A percentile compares a stretch with the other conserved stretches of the same genome.
phyloP scores from a whole-genome alignment of 2,113 vertebrate genomes.

The Alectura lathami region DNA sequence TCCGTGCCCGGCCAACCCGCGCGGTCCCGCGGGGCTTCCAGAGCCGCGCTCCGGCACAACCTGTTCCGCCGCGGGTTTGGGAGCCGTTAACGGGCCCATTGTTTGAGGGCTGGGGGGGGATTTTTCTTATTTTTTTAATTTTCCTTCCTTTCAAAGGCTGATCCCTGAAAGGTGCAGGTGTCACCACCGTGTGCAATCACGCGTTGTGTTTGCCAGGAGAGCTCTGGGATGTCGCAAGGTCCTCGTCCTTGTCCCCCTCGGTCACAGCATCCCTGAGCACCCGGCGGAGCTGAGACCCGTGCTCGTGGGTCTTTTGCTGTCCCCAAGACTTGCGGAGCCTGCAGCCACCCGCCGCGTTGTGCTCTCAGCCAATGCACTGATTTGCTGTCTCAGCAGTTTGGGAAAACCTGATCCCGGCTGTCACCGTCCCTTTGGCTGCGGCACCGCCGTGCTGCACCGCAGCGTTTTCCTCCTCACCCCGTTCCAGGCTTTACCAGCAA shows the following conservation, averaged over 20 bases:
- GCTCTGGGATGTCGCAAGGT: rapidly evolving
- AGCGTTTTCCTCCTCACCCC: neutral
- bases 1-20: rapidly evolving
- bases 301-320: rapidly evolving
- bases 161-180: neutral
- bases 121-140: neutral
- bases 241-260: neutral
- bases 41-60: conserved; percentile 19
- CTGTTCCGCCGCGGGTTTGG: conserved; percentile 51
- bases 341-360: neutral
- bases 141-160: neutral
- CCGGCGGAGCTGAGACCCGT: neutral
- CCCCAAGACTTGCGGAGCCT: too few relatives aligned
- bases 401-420: neutral
- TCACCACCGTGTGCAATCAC: rapidly evolving
- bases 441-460: neutral
- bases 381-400: neutral
- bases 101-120: neutral
- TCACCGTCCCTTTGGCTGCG: rapidly evolving
- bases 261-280: rapidly evolving
- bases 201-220: neutral
- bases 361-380: rapidly evolving
- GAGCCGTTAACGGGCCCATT: conserved; percentile 58
- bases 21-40: neutral
- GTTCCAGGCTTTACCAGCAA: neutral